A percentile compares a stretch with the other conserved stretches of the same genome.
Conservation (phyloP, 2,797 vertebrate genomes). For the Lerista edwardsae region DNA sequence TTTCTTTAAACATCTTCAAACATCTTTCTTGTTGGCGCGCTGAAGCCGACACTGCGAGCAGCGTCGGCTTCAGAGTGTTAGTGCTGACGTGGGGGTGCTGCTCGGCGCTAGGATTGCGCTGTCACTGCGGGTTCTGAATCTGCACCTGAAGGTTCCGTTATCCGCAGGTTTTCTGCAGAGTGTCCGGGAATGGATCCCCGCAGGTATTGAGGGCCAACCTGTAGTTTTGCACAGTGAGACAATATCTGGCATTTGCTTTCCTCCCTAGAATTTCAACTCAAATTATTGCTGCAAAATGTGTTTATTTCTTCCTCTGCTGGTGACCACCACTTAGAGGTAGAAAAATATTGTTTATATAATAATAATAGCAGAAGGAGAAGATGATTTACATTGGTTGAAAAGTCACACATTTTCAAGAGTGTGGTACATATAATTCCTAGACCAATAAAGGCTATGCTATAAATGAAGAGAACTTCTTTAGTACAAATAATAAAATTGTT, state of each 20-base stretch:
- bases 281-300: conserved; percentile 65
- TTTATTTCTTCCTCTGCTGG: conserved; percentile 2
- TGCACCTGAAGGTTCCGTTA: too few relatives aligned
- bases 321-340: conserved; percentile 3
- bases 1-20: too few relatives aligned
- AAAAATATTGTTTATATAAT: background rate
- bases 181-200: too few relatives aligned
- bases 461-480: background rate
- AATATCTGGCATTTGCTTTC: conserved; percentile 30
- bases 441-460: conserved; percentile 44
- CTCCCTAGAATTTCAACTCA: conserved; percentile 21
- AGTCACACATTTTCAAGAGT: conserved; percentile 35
- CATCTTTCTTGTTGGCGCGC: too few relatives aligned
- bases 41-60: too few relatives aligned
- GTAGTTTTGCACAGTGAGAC: conserved; percentile 29
- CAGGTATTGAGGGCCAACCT: too few relatives aligned
- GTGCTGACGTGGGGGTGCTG: too few relatives aligned
- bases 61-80: too few relatives aligned
- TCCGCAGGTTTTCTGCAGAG: too few relatives aligned
- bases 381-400: conserved; percentile 12
- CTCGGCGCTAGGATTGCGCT: too few relatives aligned
- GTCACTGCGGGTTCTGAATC: too few relatives aligned
- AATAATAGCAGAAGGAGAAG: background rate
- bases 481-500: conserved; percentile 40
- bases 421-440: conserved; percentile 35